Percentiles rank a stretch among this genome's conserved stretches.
Conservation (phyloP, 2,113 vertebrate species). For the Oryzias curvinotus region DNA sequence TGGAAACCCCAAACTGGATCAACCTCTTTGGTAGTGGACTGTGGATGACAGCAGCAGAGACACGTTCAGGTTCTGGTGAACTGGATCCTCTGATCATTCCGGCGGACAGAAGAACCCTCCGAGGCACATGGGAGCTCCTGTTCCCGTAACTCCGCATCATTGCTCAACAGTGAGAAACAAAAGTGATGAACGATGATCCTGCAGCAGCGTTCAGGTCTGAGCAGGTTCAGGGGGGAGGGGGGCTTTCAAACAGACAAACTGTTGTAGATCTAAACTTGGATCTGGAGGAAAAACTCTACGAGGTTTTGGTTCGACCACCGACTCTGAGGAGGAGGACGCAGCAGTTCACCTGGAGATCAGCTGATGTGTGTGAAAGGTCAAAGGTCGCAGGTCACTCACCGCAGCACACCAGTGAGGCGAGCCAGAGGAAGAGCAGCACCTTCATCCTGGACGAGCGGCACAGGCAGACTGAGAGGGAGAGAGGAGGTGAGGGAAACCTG, state of each 20-base stretch:
- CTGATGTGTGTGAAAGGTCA: constrained; percentile 7
- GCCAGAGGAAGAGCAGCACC: constrained; percentile 21
- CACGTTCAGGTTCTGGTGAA: too few species aligned
- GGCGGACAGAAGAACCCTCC: too few species aligned
- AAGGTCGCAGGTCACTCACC: constrained; percentile 49
- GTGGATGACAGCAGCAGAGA: too few species aligned
- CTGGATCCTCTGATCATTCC: too few species aligned
- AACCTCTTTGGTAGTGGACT: too few species aligned
- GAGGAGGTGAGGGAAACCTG: neutral
- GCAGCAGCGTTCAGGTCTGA: neutral
- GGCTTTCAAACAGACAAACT: too few species aligned
- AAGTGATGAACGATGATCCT: fast-evolving
- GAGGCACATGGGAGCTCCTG: too few species aligned
- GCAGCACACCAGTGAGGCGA: constrained; percentile 26
- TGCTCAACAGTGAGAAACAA: neutral
- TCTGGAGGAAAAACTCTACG: neutral
- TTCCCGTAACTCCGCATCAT: neutral
- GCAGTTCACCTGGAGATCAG: too few species aligned
- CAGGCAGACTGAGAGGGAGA: constrained; percentile 4
- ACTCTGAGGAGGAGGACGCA: neutral
- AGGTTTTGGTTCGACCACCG: neutral
- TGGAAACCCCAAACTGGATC: too few species aligned
- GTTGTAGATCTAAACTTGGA: too few species aligned
- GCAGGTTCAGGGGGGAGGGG: neutral
- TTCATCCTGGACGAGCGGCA: constrained; percentile 43